These are phyloP conservation scores for Ictalurus punctatus DNA, from an alignment of 2,113 vertebrate species.

Conservation along the genomic window DNA sequence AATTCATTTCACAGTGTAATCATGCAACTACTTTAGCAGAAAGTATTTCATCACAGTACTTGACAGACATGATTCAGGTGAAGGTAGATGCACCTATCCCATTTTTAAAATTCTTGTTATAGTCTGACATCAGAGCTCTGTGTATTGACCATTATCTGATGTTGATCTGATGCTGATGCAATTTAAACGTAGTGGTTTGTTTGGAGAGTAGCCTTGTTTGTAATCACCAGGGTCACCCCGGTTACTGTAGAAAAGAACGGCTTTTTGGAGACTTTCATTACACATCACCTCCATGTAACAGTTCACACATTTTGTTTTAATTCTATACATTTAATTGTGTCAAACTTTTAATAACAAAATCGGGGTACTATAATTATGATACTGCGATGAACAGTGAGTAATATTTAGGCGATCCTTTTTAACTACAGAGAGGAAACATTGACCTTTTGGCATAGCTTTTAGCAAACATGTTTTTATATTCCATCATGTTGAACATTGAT, in stretches of 20 bases:
- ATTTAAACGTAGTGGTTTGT: neutral
- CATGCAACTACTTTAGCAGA: neutral
- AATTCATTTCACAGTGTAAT: neutral
- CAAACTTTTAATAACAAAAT: neutral
- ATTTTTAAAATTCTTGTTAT: neutral
- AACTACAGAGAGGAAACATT: neutral
- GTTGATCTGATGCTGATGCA: no score
- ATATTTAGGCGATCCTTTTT: neutral
- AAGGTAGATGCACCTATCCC: neutral
- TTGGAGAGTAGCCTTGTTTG: neutral
- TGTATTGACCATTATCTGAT: no score
- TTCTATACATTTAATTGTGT: neutral
- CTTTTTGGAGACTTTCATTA: neutral
- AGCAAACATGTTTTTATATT: slow-evolving; percentile 21
- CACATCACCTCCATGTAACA: neutral
- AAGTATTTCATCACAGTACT: neutral
- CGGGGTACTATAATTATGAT: neutral
- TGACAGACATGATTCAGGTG: neutral
- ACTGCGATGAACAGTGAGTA: neutral
- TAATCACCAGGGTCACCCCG: neutral
- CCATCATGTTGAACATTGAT: neutral
- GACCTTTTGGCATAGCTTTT: slow-evolving; percentile 3
- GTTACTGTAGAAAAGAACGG: neutral
- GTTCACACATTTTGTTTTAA: neutral
- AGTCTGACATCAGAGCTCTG: neutral